A percentile compares a stretch with the other conserved stretches of the same genome.
phyloP scores from a whole-genome alignment of 2,797 vertebrate genomes.

The Ceyx erithaca region DNA sequence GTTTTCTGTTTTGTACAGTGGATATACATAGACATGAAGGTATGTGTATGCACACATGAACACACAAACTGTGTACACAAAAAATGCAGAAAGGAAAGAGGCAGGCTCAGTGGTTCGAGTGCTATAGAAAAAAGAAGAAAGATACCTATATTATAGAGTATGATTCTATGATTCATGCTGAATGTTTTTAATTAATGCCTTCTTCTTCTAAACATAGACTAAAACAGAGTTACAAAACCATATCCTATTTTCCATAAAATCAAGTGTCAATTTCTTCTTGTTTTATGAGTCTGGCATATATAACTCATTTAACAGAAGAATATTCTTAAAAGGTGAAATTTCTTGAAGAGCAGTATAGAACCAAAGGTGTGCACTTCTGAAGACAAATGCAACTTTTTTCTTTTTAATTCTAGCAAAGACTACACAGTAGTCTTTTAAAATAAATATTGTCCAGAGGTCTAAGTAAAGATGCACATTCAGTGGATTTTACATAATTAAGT shows the following conservation, averaged over 20 bases:
- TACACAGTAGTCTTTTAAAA: not conserved
- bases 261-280: not conserved
- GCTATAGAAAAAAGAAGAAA: not conserved
- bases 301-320: not conserved
- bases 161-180: not conserved
- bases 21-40: not conserved
- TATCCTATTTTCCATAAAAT: not conserved
- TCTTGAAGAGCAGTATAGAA: not conserved
- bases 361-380: not conserved
- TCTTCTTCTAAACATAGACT: not conserved
- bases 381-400: not conserved
- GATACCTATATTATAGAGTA: not conserved
- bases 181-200: not conserved
- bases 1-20: not conserved
- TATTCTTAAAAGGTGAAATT: not conserved
- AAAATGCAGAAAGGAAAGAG: not conserved
- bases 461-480: not conserved
- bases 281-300: not conserved
- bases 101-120: not conserved
- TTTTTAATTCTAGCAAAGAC: not conserved
- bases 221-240: not conserved
- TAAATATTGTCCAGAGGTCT: not conserved
- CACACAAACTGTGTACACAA: not conserved
- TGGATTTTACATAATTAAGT: not conserved
- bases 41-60: not conserved